Conservation (phyloP, 2,113 vertebrate genomes). For the Sander vitreus region DNA sequence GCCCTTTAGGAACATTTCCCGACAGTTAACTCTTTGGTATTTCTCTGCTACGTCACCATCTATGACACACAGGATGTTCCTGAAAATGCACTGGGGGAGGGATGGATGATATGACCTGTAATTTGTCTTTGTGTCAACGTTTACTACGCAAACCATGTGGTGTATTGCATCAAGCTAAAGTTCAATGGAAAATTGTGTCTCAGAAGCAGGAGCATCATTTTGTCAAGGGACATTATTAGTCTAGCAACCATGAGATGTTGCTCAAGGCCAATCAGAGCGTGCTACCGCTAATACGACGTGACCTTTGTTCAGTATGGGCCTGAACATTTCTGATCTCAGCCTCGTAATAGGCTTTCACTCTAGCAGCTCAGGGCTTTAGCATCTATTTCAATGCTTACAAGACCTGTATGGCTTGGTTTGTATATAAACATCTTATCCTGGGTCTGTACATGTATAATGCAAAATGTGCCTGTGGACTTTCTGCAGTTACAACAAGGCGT, state of each 20-base stretch:
- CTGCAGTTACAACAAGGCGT: conserved; percentile 2
- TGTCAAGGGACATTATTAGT: conserved; percentile 27
- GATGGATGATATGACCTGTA: conserved; percentile 14
- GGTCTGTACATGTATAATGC: conserved; percentile 14
- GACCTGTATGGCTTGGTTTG: not conserved
- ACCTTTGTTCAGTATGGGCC: conserved; percentile 29
- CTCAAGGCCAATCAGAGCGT: conserved; percentile 22
- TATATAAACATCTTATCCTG: conserved; percentile 21
- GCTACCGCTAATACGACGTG: conserved; percentile 14
- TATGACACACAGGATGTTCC: conserved; percentile 61
- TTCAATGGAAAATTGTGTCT: conserved; percentile 40
- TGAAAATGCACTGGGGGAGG: not conserved
- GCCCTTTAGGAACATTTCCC: conserved; percentile 46
- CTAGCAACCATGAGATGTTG: conserved; percentile 19
- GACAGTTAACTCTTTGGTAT: conserved; percentile 40
- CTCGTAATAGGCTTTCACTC: conserved; percentile 40
- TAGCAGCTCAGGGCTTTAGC: conserved; percentile 37
- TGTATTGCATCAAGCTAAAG: conserved; percentile 13
- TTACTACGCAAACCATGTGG: conserved; percentile 12
- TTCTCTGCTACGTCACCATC: conserved; percentile 31
- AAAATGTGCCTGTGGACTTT: conserved; percentile 22
- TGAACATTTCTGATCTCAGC: conserved; percentile 38
- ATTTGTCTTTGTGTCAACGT: conserved; percentile 26
- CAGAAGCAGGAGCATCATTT: conserved; percentile 1
- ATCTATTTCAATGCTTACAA: conserved; percentile 5